A percentile compares a stretch with the other conserved stretches of the same genome.
Conservation (phyloP, 2,888 invertebrate species). For the Cybosia mesomella region DNA sequence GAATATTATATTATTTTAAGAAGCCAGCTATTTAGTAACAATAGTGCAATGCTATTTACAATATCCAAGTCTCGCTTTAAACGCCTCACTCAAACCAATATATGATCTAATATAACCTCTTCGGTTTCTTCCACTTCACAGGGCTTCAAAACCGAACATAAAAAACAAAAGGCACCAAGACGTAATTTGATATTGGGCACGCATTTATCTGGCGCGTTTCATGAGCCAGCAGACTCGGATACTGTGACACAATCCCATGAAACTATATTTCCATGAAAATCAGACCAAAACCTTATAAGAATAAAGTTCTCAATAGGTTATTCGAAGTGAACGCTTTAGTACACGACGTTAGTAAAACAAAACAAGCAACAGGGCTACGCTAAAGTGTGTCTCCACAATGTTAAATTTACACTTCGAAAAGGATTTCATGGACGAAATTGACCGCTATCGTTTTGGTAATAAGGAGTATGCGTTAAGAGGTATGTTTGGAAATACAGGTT, state of each 20-base stretch:
- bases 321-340: conserved; percentile 49
- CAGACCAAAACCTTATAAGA: conserved; percentile 34
- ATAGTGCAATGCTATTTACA: too few species aligned
- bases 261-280: conserved; percentile 44
- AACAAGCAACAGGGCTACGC: conserved; percentile 70
- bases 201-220: conserved; percentile 82
- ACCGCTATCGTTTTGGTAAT: conserved; percentile 54
- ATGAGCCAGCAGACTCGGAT: conserved; percentile 76
- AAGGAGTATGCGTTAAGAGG: conserved; percentile 36
- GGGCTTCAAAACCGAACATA: conserved; percentile 59
- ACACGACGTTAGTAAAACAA: conserved; percentile 72
- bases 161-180: conserved; percentile 56
- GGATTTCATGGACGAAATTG: conserved; percentile 46
- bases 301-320: conserved; percentile 56
- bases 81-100: conserved; percentile 27
- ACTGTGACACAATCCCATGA: conserved; percentile 76
- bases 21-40: neutral
- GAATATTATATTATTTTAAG: neutral
- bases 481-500: conserved; percentile 33
- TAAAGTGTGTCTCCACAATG: conserved; percentile 55
- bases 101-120: conserved; percentile 36
- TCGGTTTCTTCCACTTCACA: conserved; percentile 51
- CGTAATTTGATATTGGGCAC: conserved; percentile 79
- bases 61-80: conserved; percentile 11
- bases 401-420: conserved; percentile 36